Conservation (phyloP, 1,140 invertebrate species). For the Chironomus tepperi region DNA sequence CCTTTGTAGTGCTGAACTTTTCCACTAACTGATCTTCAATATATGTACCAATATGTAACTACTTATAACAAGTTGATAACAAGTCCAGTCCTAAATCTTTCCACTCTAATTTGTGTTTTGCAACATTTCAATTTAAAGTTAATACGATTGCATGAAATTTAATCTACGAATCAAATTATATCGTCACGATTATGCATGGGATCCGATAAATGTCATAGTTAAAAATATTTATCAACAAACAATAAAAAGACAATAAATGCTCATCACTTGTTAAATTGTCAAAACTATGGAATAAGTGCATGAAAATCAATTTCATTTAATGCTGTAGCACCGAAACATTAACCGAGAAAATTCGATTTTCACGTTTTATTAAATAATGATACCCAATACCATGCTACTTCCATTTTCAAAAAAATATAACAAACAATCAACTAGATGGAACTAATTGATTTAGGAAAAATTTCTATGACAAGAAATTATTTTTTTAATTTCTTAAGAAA, state of each 20-base stretch:
- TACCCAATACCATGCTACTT: neutral
- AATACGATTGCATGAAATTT: too few species aligned
- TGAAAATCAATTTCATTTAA: conserved; percentile 19
- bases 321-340: neutral
- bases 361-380: conserved; percentile 2
- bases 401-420: neutral
- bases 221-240: neutral
- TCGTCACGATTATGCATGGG: too few species aligned
- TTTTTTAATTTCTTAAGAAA: conserved; percentile 5
- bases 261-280: neutral
- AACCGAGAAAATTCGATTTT: conserved; percentile 10
- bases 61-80: too few species aligned
- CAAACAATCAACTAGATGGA: conserved; percentile 21
- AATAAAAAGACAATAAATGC: neutral
- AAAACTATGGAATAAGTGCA: neutral
- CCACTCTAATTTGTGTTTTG: too few species aligned
- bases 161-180: too few species aligned
- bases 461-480: neutral
- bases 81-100: too few species aligned
- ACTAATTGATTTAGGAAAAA: neutral
- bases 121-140: too few species aligned
- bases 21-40: too few species aligned
- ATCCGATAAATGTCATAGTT: neutral
- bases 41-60: too few species aligned
- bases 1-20: too few species aligned